Base-by-base conservation (phyloP, 2,113 vertebrate genomes). In the Thomomys bottae region DNA sequence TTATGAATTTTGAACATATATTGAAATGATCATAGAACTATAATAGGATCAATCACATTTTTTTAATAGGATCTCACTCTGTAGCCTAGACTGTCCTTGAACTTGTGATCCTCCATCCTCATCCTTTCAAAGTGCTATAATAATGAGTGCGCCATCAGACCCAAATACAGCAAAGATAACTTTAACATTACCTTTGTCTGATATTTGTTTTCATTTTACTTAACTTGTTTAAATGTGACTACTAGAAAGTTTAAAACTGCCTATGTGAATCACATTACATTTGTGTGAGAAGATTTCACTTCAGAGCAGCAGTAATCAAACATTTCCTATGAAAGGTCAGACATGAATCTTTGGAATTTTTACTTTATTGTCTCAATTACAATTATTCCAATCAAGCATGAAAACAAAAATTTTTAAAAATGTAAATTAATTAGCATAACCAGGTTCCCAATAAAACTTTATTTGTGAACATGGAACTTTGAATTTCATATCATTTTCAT, bases 371-470 rank as follows among this genome's bases (percentile, higher is more conserved):
- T 68, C 21, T 77, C 24, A 40, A 54, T 49, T 86, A 54, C 26
- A 84, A 24, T 71, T 78, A 49, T 21, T 91, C 45, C 49, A 36
- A 26, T 28, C 38, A 11, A 82, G 30, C 10, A 18, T n/a, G 23
- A 70, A 67, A 63, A 5, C 14, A 84, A 2, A 15, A 28, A 88
- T n/a, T n/a, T n/a, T n/a, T 28, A 84, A 40, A 76, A 4, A 90
- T 1, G 20, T 67, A 84, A 71, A 64, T 81, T n/a, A 90, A 30
- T n/a, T 57, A 66, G 15, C 20, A 4, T 73, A 73, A 8, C n/a
- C 67, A 6, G 88, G 21, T 70, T 75, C 57, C 49, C 57, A 95
- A 84, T 67, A 57, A 89, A 95, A 57, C 59, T 77, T 76, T 63
- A 82, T 78, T 87, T 54, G 42, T 40, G 36, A 28, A 76, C 38